A percentile compares a stretch with the other conserved stretches of the same genome.
Evolutionary conservation across 2,797 vertebrate genomes (phyloP).

Genomic region (Sebastes jordani): DNA sequence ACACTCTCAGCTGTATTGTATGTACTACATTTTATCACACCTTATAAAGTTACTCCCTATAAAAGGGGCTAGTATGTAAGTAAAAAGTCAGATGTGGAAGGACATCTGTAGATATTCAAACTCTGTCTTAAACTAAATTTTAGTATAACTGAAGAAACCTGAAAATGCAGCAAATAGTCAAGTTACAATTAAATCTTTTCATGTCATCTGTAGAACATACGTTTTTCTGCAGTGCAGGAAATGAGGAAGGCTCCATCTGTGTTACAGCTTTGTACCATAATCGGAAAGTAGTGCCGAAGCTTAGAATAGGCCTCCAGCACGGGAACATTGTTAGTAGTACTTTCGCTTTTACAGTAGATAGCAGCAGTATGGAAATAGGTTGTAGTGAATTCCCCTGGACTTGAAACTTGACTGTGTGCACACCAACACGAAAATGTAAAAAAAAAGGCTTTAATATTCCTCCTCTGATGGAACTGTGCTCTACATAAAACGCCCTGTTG

Average conservation of each 20-base stretch:
- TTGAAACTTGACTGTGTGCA: slow-evolving; percentile 25
- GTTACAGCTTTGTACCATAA: slow-evolving; percentile 13
- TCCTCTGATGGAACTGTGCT: background rate
- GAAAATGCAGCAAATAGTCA: background rate
- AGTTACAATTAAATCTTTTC: background rate
- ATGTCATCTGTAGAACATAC: background rate
- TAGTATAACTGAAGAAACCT: background rate
- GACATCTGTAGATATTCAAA: background rate
- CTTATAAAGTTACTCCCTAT: background rate
- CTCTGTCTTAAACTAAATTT: background rate
- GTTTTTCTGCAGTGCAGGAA: background rate
- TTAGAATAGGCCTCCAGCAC: slow-evolving; percentile 22
- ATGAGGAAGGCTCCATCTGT: background rate
- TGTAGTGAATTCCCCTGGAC: slow-evolving; percentile 72
- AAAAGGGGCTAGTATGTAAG: background rate
- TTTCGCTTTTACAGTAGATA: slow-evolving; percentile 62
- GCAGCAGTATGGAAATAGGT: slow-evolving; percentile 66
- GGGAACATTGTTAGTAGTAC: slow-evolving; percentile 20
- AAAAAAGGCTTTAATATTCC: slow-evolving; percentile 28
- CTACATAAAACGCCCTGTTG: background rate
- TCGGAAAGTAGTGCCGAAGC: slow-evolving; percentile 13
- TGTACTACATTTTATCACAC: background rate
- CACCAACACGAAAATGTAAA: slow-evolving; percentile 10
- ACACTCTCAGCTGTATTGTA: background rate
- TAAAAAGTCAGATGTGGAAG: background rate